Conservation (phyloP, 2,113 vertebrate genomes). For the Leucopsar rothschildi region DNA sequence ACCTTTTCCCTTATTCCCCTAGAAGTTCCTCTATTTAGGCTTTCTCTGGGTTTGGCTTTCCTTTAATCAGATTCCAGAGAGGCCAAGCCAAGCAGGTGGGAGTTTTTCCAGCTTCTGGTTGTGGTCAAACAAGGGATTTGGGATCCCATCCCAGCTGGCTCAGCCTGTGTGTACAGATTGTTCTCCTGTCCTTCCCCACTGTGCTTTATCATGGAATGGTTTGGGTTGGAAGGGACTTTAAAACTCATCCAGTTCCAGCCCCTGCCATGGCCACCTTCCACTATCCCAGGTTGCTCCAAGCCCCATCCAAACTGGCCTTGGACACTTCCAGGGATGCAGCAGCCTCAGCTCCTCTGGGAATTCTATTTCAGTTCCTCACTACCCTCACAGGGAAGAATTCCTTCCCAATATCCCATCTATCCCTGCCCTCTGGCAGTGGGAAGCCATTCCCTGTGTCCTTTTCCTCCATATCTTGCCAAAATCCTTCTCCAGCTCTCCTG, state of each 20-base stretch:
- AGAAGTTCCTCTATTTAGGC: neutral
- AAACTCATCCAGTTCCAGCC: neutral
- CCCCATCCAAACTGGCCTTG: accelerated
- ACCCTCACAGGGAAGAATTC: neutral
- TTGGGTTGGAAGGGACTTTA: neutral
- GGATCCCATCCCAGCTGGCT: neutral
- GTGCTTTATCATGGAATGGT: neutral
- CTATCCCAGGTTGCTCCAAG: neutral
- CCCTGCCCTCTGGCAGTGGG: neutral
- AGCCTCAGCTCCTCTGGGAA: neutral
- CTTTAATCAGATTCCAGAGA: neutral
- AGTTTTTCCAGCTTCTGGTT: neutral
- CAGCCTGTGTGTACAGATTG: neutral
- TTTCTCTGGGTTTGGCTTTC: neutral
- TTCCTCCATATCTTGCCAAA: neutral
- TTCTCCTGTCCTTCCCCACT: neutral
- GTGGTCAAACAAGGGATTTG: neutral
- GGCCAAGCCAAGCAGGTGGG: neutral
- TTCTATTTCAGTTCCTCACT: accelerated
- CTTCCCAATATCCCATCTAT: neutral
- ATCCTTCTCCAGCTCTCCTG: neutral
- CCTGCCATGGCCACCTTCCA: neutral
- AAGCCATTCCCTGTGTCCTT: neutral
- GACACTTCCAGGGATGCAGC: neutral
- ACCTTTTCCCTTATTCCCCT: neutral